These are phyloP conservation scores for Harpalus rubripes DNA, from an alignment of 2,888 invertebrate genomes.

Conservation along the genomic window DNA sequence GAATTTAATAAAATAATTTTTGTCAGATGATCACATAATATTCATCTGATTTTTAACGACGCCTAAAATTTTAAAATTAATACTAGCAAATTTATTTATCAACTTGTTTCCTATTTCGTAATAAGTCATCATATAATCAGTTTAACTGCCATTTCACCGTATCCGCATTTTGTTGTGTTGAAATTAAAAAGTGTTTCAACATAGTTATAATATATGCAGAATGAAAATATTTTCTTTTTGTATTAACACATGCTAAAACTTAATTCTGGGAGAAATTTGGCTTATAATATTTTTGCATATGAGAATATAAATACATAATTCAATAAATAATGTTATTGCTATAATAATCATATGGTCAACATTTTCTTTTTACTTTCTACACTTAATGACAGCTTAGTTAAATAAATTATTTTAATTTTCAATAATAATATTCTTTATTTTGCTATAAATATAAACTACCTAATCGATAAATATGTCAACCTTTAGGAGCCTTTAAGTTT, in stretches of 20 bases:
- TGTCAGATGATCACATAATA: neutral
- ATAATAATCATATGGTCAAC: neutral
- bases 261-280: conserved; percentile 1
- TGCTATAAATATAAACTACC: too few species aligned
- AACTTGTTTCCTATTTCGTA: neutral
- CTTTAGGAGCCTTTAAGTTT: too few species aligned
- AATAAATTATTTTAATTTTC: neutral
- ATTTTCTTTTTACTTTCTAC: neutral
- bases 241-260: conserved; percentile 11
- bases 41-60: neutral
- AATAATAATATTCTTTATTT: too few species aligned
- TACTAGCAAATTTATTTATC: neutral
- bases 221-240: conserved; percentile 14
- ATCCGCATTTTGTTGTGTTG: conserved; percentile 11
- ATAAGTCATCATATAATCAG: neutral
- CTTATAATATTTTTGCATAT: neutral
- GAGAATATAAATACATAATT: too few species aligned
- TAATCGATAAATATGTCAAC: too few species aligned
- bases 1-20: too few species aligned
- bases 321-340: conserved; percentile 14
- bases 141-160: neutral
- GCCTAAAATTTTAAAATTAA: neutral
- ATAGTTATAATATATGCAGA: neutral
- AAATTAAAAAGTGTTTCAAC: conserved; percentile 13
- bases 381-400: neutral